Evolutionary conservation across 2,113 vertebrate species (phyloP).

Genomic region (Bostrychus sinensis): DNA sequence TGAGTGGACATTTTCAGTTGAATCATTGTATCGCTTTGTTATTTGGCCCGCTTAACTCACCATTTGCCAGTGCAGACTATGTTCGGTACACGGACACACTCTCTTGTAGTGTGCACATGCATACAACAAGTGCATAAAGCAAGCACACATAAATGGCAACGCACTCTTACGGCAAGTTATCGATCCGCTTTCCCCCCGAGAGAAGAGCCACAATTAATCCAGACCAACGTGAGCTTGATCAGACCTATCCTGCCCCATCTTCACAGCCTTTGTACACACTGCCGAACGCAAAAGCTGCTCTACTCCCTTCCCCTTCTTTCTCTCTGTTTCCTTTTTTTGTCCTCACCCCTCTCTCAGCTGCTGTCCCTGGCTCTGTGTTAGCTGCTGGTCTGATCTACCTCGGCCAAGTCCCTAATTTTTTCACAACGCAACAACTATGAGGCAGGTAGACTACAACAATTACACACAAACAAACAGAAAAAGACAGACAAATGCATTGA

Average conservation of each 20-base stretch:
- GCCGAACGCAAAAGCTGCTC: conserved; percentile 49
- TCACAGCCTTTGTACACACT: conserved; percentile 45
- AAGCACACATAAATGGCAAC: conserved; percentile 18
- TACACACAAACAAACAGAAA: conserved; percentile 20
- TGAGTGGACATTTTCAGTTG: conserved; percentile 26
- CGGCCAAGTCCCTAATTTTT: conserved; percentile 77
- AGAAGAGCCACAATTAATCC: conserved; percentile 64
- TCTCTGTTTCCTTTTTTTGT: conserved; percentile 63
- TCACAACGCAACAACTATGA: conserved; percentile 56
- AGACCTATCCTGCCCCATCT: conserved; percentile 61
- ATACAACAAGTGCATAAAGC: conserved; percentile 60
- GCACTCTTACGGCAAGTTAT: conserved; percentile 59
- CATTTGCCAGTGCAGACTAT: conserved; percentile 47
- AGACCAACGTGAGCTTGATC: conserved; percentile 43
- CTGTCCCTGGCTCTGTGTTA: conserved; percentile 70
- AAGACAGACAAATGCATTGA: conserved; percentile 62
- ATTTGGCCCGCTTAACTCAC: conserved; percentile 58
- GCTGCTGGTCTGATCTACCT: conserved; percentile 58
- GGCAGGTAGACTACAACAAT: conserved; percentile 62
- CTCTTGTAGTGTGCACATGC: conserved; percentile 36
- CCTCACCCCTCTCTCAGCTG: conserved; percentile 65
- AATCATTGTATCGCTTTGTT: conserved; percentile 38
- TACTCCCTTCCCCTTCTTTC: conserved; percentile 63
- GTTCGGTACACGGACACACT: conserved; percentile 25
- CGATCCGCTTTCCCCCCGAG: conserved; percentile 60